Base-by-base conservation (phyloP, 1,140 invertebrate species). In the Drosophila funebris region DNA sequence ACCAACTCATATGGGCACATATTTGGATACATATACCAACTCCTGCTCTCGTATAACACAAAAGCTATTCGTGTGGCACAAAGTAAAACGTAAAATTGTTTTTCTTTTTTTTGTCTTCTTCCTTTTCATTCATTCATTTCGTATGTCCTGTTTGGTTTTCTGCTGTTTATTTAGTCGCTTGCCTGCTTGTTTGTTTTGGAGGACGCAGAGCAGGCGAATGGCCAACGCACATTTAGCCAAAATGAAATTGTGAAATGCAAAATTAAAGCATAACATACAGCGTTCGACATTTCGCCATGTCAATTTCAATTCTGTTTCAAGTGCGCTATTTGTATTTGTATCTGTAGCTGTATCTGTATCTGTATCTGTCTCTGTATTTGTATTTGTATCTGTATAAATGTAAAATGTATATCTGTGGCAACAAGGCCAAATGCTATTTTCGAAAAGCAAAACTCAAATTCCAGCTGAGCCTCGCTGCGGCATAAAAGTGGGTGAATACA, bases 141-240 rank as follows among this genome's bases (percentile, higher is more conserved):
- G 8, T 52, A 14, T 50, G 66, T 87, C 63, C 31, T 78, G 82
- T 77, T 82, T 88, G 67, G 67, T 76, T 69, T 64, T 54, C 4
- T 62, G 43, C 68, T 87, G 83, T 83, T 88, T 88, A 78, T 87
- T 87, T 78, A 88, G 78, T 78, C 83, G 82, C 44, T 76, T 50
- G 44, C 44, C 69, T 73, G 24, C 14, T 71, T 81, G 56, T 81
- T 82, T 76, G 56, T 56, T 76, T 44, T 68, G 62, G 53, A 27
- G 39, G 69, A 56, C 31, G 63, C 62, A 62, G 52, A 52, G 44
- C 24, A 14, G 44, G 16, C 63, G 20, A 24, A 56, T n/a, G 24
- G 22, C 44, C 22, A 22, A 46, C 33, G 33, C 48, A 69, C 48
- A 69, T 73, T 73, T 62, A 56, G 48, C 66, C 16, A 56, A 73